phyloP scores from a whole-genome alignment of 2,113 vertebrate genomes.

The Trochalopteron elliotii region DNA sequence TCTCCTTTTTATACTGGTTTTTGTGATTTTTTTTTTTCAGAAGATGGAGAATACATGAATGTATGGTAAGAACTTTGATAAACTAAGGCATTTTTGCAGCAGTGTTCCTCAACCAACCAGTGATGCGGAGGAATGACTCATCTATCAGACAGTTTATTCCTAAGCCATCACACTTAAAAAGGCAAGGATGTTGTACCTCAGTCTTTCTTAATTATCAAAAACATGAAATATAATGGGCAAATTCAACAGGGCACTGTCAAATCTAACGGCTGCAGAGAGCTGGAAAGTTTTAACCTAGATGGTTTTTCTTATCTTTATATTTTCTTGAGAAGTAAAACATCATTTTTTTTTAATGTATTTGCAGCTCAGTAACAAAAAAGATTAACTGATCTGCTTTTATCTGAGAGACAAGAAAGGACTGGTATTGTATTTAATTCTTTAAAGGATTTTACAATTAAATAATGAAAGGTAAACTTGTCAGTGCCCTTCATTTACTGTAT shows the following conservation, averaged over 20 bases:
- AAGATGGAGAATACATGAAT: neutral
- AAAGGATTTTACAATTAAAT: neutral
- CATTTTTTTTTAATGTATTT: neutral
- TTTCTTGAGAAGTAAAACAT: neutral
- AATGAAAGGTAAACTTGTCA: neutral
- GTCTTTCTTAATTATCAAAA: constrained; percentile 14
- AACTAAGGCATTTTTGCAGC: neutral
- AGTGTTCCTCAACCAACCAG: neutral
- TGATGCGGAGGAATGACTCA: constrained; percentile 23
- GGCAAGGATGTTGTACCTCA: constrained; percentile 13
- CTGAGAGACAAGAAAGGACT: neutral
- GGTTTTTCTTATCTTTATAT: neutral
- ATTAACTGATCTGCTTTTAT: neutral
- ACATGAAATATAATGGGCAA: neutral
- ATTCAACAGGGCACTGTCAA: constrained; percentile 33
- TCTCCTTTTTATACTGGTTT: neutral
- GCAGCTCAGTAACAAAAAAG: neutral
- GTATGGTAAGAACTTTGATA: neutral
- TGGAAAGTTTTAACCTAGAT: neutral
- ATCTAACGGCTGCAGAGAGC: neutral
- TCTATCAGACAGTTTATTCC: neutral
- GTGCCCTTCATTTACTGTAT: constrained; percentile 15
- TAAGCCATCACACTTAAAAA: constrained; percentile 34
- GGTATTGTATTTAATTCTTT: neutral
- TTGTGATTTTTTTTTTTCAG: neutral